Conservation (phyloP, 2,113 vertebrate genomes). For the Rhea americana region DNA sequence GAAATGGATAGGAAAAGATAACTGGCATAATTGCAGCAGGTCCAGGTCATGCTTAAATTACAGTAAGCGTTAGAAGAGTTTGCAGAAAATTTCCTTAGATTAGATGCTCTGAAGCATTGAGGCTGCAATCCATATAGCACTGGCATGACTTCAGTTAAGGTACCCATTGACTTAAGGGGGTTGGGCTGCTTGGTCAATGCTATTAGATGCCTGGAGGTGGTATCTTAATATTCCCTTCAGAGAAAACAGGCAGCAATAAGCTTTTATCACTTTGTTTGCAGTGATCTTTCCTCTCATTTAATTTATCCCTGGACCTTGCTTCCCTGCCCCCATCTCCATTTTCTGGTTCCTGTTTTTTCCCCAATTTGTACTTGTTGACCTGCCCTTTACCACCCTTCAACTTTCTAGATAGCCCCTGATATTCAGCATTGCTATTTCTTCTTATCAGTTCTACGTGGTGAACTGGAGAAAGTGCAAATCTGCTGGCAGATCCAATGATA, state of each 20-base stretch:
- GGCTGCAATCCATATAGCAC: background rate
- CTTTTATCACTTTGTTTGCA: background rate
- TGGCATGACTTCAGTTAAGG: too few relatives aligned
- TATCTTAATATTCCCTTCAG: background rate
- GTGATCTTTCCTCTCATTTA: background rate
- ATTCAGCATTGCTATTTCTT: background rate
- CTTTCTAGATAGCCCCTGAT: background rate
- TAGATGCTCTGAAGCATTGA: background rate
- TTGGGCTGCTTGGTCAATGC: background rate
- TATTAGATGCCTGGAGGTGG: background rate
- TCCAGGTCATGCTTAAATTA: background rate
- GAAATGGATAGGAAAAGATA: background rate
- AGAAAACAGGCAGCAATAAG: background rate
- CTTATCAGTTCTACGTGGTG: background rate
- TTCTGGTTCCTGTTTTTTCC: background rate
- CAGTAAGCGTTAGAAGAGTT: background rate
- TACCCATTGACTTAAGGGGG: background rate
- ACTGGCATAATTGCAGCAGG: background rate
- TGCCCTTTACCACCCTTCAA: background rate
- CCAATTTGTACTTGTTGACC: accelerated
- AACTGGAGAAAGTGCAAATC: background rate
- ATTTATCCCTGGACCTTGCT: background rate
- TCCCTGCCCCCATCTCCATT: background rate
- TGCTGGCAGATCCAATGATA: background rate
- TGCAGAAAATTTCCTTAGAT: background rate